A percentile compares a stretch with the other conserved stretches of the same genome.
Conservation (phyloP, 2,797 vertebrate species). For the Pogoniulus pusillus region DNA sequence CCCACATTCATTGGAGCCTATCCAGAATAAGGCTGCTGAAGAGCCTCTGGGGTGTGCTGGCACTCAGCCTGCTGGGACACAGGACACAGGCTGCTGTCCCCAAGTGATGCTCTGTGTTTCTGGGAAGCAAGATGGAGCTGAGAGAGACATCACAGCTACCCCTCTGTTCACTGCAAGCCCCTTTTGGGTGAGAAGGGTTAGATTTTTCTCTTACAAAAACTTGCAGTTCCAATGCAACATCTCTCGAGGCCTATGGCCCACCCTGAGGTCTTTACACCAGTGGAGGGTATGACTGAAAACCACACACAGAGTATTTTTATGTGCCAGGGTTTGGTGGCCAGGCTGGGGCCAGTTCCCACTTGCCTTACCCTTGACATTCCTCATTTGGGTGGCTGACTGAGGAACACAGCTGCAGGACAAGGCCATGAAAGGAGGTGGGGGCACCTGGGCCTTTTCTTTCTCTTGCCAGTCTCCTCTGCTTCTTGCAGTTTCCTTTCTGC, state of each 20-base stretch:
- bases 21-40: neutral
- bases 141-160: neutral
- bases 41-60: neutral
- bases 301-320: neutral
- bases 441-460: neutral
- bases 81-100: rapidly evolving
- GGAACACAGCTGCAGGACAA: neutral
- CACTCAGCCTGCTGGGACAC: neutral
- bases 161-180: neutral
- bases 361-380: neutral
- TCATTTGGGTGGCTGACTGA: neutral
- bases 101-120: neutral
- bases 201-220: neutral
- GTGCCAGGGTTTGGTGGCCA: neutral
- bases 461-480: neutral
- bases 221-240: neutral
- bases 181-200: neutral
- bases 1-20: rapidly evolving
- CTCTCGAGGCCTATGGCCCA: neutral
- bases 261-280: neutral
- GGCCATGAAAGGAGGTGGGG: neutral
- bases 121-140: neutral
- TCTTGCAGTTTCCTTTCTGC: neutral
- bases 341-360: neutral
- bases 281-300: neutral